phyloP scores from a whole-genome alignment of 1,140 invertebrate species.

The Scaptodrosophila lebanonensis region DNA sequence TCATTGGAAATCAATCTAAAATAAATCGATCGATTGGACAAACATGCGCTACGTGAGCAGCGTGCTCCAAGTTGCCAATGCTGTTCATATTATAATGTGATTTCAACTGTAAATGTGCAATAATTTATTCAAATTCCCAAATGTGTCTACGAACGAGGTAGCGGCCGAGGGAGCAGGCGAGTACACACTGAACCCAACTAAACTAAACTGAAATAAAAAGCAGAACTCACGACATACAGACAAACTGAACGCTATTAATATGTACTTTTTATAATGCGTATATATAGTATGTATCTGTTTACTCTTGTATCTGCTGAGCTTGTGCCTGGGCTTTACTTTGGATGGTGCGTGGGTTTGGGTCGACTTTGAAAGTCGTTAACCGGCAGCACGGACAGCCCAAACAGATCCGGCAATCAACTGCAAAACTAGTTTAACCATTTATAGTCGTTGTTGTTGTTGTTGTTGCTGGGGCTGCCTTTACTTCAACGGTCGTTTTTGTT shows the following conservation, averaged over 20 bases:
- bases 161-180: too few species aligned
- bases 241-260: constrained; percentile 65
- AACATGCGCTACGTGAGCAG: constrained; percentile 38
- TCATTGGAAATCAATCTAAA: constrained; percentile 66
- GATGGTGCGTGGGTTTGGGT: constrained; percentile 24
- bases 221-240: background rate
- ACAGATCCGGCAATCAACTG: constrained; percentile 45
- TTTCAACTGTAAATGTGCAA: constrained; percentile 69
- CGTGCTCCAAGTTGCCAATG: constrained; percentile 14
- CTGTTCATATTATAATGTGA: constrained; percentile 58
- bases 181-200: too few species aligned
- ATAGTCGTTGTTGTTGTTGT: constrained; percentile 20
- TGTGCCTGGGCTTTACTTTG: constrained; percentile 49
- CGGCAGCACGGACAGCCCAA: constrained; percentile 33
- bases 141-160: constrained; percentile 29
- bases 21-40: constrained; percentile 61
- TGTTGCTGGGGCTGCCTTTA: background rate
- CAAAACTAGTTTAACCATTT: constrained; percentile 62
- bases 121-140: constrained; percentile 72
- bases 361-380: constrained; percentile 65
- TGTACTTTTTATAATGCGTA: constrained; percentile 32
- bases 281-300: constrained; percentile 5
- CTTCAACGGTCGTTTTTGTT: constrained; percentile 22
- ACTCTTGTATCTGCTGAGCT: constrained; percentile 39
- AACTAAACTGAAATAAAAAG: too few species aligned